phyloP scores from a whole-genome alignment of 2,113 vertebrate species.

The Phylloscopus trochilus region DNA sequence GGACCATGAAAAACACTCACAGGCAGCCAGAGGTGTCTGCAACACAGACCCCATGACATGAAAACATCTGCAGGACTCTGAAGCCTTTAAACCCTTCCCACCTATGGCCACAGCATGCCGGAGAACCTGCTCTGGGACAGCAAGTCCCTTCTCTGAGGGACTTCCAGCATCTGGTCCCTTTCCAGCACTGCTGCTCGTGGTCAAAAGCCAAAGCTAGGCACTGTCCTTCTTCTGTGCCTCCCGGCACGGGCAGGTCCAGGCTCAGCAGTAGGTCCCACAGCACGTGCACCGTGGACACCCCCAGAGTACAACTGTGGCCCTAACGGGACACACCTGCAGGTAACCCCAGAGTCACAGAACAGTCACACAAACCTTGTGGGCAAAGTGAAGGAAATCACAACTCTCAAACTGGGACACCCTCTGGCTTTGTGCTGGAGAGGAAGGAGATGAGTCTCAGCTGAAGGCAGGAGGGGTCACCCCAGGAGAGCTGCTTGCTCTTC shows the following conservation, averaged over 20 bases:
- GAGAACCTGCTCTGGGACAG: not conserved
- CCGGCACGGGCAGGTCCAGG: accelerated
- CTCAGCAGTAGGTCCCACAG: not conserved
- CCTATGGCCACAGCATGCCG: not conserved
- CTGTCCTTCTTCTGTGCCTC: not conserved
- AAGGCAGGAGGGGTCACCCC: not conserved
- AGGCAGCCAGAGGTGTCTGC: not conserved
- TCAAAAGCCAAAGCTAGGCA: not conserved
- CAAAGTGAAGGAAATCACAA: accelerated
- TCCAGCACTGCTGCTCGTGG: not conserved
- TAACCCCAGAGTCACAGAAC: not conserved
- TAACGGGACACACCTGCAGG: accelerated
- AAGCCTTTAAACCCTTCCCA: not conserved
- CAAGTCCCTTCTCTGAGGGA: not conserved
- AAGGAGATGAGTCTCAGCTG: not conserved
- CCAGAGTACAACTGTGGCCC: accelerated
- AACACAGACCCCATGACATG: not conserved
- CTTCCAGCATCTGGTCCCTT: not conserved
- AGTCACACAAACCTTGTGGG: accelerated
- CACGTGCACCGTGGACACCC: not conserved
- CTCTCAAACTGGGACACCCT: not conserved
- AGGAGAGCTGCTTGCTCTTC: not conserved
- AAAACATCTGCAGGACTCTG: not conserved
- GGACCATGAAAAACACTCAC: not conserved
- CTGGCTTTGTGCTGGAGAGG: not conserved